Evolutionary conservation across 2,113 vertebrate species (phyloP).

Genomic region (Astur gentilis): DNA sequence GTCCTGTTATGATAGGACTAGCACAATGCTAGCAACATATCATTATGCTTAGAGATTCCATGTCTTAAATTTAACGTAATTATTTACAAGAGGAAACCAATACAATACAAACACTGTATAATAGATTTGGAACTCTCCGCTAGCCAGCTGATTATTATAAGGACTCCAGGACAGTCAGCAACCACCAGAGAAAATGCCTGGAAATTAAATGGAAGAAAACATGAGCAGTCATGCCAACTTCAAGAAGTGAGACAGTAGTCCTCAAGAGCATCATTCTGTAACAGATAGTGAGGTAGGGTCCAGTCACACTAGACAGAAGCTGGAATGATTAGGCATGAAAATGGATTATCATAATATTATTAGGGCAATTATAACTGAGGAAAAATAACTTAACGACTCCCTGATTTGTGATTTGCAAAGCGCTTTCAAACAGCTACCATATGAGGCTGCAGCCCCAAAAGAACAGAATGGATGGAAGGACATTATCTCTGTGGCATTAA

Average conservation of each 20-base stretch:
- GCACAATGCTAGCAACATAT: neutral
- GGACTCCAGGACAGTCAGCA: neutral
- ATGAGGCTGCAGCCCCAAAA: neutral
- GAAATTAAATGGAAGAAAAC: neutral
- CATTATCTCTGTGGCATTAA: neutral
- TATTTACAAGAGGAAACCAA: constrained; percentile 1
- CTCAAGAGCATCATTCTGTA: neutral
- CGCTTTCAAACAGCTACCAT: neutral
- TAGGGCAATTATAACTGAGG: neutral
- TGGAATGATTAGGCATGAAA: neutral
- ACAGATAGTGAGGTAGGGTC: neutral
- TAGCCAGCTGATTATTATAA: neutral
- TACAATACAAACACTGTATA: neutral
- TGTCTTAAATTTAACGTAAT: neutral
- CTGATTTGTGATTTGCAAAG: neutral
- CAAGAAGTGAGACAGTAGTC: neutral
- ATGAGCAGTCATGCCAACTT: neutral
- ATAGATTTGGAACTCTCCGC: neutral
- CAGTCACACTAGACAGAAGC: neutral
- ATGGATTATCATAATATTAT: neutral
- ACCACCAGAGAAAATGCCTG: neutral
- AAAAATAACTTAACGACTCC: neutral
- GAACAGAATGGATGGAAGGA: neutral
- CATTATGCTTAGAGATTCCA: neutral
- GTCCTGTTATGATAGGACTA: neutral